Evolutionary conservation across 1,140 invertebrate species (phyloP).

Genomic region (Polypedilum pembai): DNA sequence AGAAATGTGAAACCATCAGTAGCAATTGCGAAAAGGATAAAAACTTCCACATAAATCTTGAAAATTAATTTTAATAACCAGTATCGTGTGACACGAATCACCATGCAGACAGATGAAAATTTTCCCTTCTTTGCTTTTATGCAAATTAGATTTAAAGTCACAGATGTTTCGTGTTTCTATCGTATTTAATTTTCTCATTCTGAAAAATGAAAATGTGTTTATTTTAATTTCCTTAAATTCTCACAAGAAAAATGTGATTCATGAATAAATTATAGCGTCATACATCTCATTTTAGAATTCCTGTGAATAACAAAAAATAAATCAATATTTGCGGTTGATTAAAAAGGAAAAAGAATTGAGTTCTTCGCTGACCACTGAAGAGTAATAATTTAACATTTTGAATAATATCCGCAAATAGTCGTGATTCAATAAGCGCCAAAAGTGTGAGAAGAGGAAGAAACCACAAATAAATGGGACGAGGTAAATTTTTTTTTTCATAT

Average conservation of each 20-base stretch:
- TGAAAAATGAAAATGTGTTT: neutral
- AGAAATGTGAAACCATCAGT: neutral
- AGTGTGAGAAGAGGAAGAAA: too few species aligned
- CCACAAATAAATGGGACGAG: too few species aligned
- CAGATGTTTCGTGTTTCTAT: neutral
- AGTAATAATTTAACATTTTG: conserved; percentile 13
- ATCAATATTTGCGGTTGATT: conserved; percentile 6
- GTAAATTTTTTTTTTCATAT: too few species aligned
- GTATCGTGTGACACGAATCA: neutral
- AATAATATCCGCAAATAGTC: neutral
- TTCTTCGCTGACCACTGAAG: neutral
- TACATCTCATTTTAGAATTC: neutral
- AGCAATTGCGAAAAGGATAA: neutral
- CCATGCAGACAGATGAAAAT: neutral
- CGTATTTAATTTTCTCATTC: neutral
- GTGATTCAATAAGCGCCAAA: neutral
- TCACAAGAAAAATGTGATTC: neutral
- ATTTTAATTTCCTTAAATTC: neutral
- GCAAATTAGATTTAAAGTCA: neutral
- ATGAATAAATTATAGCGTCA: conserved; percentile 4
- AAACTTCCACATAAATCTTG: neutral
- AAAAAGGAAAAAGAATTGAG: too few species aligned
- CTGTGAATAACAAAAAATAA: neutral
- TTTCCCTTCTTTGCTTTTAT: neutral
- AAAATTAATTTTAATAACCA: neutral